Conservation (phyloP, 2,888 invertebrate genomes). For the Microplitis manilae region DNA sequence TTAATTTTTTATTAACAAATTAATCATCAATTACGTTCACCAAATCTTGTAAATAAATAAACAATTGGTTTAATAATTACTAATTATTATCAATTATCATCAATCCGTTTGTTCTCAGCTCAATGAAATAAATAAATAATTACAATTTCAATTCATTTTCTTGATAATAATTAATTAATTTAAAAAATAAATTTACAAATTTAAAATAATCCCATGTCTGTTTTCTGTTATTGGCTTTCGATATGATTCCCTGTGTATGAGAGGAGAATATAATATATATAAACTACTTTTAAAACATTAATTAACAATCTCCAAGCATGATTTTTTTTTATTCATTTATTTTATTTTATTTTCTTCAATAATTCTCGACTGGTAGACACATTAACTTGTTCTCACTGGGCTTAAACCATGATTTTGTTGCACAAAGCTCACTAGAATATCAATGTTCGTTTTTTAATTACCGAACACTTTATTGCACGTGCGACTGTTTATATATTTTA, state of each 20-base stretch:
- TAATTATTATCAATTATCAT: not conserved
- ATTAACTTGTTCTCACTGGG: not conserved
- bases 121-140: not conserved
- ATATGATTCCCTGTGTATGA: conserved; percentile 35
- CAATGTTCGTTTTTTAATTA: not conserved
- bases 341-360: not conserved
- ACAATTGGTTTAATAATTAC: not conserved
- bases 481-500: conserved; percentile 42
- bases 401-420: not conserved
- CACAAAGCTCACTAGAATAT: conserved; percentile 9
- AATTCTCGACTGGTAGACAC: not conserved
- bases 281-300: not conserved
- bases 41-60: not conserved
- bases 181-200: not conserved
- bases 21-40: not conserved
- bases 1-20: not conserved
- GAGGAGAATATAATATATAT: conserved; percentile 29
- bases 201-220: not conserved
- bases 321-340: conserved; percentile 14
- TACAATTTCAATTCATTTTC: not conserved
- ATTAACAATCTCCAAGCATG: conserved; percentile 7
- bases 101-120: not conserved
- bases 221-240: conserved; percentile 23
- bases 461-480: conserved; percentile 48
- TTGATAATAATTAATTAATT: not conserved